phyloP scores from a whole-genome alignment of 1,140 invertebrate species.

The Ostrea edulis region DNA sequence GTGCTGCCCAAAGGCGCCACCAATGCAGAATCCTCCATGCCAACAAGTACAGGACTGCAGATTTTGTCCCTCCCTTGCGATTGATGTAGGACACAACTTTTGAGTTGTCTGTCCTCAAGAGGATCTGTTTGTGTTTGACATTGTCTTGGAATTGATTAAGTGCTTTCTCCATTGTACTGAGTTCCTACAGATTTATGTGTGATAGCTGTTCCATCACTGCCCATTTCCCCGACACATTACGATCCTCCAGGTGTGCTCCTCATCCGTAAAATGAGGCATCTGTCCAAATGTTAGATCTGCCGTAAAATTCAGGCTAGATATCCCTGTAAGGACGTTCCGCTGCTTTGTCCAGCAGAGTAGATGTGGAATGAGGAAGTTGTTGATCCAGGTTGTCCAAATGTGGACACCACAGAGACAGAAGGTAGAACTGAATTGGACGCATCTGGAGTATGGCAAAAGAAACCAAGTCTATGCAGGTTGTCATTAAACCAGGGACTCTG shows the following conservation, averaged over 20 bases:
- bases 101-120: conserved; percentile 48
- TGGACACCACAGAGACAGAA: background rate
- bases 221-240: background rate
- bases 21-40: conserved; percentile 39
- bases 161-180: conserved; percentile 19
- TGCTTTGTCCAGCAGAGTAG: background rate
- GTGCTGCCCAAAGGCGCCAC: background rate
- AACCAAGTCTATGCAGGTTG: background rate
- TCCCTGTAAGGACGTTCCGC: background rate
- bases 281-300: background rate
- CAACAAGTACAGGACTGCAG: conserved; percentile 33
- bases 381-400: background rate
- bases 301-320: background rate
- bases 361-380: background rate
- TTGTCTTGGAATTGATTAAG: background rate
- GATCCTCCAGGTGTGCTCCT: background rate
- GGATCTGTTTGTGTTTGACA: conserved; percentile 28
- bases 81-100: conserved; percentile 50
- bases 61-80: conserved; percentile 43
- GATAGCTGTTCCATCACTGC: background rate
- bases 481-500: background rate
- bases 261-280: background rate
- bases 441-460: background rate
- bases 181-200: conserved; percentile 21
- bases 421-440: background rate